Evolutionary conservation across 2,113 vertebrate species (phyloP).

Genomic region (Melanocharis versteri): DNA sequence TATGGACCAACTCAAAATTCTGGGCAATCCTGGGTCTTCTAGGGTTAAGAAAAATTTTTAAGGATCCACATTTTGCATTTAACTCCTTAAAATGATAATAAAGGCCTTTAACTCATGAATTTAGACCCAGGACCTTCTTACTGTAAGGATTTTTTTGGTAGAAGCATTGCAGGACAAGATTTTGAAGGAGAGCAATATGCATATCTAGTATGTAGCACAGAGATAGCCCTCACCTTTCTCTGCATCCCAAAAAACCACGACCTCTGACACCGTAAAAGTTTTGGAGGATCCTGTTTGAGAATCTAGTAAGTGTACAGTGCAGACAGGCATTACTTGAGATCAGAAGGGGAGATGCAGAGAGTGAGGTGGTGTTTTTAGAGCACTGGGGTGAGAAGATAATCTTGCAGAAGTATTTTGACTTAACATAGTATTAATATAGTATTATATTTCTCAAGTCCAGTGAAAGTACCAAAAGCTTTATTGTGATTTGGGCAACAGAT

Average conservation of each 20-base stretch:
- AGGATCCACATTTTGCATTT: neutral
- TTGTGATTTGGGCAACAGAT: neutral
- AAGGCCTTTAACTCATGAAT: neutral
- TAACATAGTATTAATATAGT: neutral
- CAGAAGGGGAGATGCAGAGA: neutral
- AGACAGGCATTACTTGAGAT: neutral
- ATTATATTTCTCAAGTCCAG: neutral
- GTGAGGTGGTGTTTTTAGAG: neutral
- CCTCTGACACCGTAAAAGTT: neutral
- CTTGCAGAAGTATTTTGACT: neutral
- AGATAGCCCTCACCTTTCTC: neutral
- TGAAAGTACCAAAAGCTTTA: neutral
- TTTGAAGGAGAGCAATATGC: neutral
- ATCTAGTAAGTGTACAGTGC: neutral
- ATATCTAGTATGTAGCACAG: neutral
- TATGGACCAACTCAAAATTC: neutral
- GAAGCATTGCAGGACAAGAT: neutral
- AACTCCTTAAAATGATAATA: neutral
- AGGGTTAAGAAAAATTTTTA: neutral
- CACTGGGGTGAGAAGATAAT: neutral
- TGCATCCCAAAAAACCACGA: neutral
- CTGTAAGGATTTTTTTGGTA: neutral
- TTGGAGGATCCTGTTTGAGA: neutral
- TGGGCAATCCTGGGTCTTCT: neutral
- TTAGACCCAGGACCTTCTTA: neutral